A percentile compares a stretch with the other conserved stretches of the same genome.
Evolutionary conservation across 2,797 vertebrate species (phyloP).

Genomic region (Oreortyx pictus): DNA sequence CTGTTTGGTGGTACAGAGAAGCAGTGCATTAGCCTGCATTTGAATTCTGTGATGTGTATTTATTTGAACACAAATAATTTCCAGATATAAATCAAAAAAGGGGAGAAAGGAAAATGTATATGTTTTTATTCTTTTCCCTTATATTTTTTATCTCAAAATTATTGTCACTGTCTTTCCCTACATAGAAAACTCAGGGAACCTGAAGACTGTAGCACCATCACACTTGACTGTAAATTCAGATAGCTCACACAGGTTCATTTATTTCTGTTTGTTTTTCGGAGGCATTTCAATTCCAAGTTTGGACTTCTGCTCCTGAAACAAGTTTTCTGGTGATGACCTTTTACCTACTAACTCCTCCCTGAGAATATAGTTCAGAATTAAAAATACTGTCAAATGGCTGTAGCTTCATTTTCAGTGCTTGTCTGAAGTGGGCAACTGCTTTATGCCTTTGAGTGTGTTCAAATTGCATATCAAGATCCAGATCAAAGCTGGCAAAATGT

Average conservation of each 20-base stretch:
- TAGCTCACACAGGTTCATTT: not conserved
- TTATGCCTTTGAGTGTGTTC: slow-evolving; percentile 28
- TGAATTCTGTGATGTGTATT: not conserved
- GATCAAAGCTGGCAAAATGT: slow-evolving; percentile 42
- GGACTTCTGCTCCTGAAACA: not conserved
- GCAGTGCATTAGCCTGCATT: not conserved
- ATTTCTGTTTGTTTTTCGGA: not conserved
- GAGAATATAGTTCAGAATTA: not conserved
- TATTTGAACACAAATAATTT: not conserved
- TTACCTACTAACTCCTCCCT: not conserved
- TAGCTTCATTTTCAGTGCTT: slow-evolving; percentile 3
- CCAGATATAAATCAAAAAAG: not conserved
- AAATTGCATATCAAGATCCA: slow-evolving; percentile 32
- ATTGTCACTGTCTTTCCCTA: not conserved
- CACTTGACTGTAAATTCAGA: not conserved
- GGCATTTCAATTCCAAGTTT: not conserved
- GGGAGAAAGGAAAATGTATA: not conserved
- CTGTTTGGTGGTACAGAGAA: not conserved
- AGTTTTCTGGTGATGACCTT: not conserved
- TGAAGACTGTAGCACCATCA: not conserved
- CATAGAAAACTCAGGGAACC: not conserved
- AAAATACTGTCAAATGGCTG: slow-evolving; percentile 8
- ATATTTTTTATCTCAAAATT: not conserved
- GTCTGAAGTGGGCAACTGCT: slow-evolving; percentile 4
- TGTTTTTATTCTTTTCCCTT: not conserved